Base-by-base conservation (phyloP, 2,888 invertebrate species). In the Trisateles emortualis region DNA sequence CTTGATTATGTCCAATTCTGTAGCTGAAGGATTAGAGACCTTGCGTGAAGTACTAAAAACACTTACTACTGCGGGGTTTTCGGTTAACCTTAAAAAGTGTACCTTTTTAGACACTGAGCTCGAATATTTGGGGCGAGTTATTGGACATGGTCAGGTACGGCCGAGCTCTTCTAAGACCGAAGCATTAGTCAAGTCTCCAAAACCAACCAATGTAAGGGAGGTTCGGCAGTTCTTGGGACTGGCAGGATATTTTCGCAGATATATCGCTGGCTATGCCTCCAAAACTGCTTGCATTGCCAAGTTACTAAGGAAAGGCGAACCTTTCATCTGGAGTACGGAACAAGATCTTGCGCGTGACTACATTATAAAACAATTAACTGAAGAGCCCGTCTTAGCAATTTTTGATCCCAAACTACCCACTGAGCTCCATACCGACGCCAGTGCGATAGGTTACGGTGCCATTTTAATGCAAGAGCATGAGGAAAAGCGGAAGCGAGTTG, bases 211-310 rank as follows among this genome's bases (percentile, higher is more conserved):
- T 19, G 36, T 46, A 11, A 46, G 11, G 22, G 16, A 46, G 8
- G 46, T 38, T 3, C 36, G 46, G n/a, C 46, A 46, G 19, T 46
- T 46, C 16, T 30, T 43, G 43, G 32, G 30, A 6, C n/a, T 32
- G 5, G 45, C 45, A 1, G 17, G 36, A 13, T 43, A 43, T 43
- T 43, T 33, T 22, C 8, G 44, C 1, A 10, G 24, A 3, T 44
- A 24, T 24, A 42, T 42, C 9, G 0, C 42, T 17, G 8, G 17
- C 10, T 30, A n/a, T n/a, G 42, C 42, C 4, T 10, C 6, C 4
- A 16, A 17, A 2, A 42, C 30, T 1, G 42, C 42, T 30, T 30
- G n/a, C 17, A 46, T 30, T 29, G 17, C 38, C 1, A 42, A 30
- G 10, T 17, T 38, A 2, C 16, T 9, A 2, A 46, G 17, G 36